Evolutionary conservation across 1,140 invertebrate genomes (phyloP).

Genomic region (Drosophila orosa): DNA sequence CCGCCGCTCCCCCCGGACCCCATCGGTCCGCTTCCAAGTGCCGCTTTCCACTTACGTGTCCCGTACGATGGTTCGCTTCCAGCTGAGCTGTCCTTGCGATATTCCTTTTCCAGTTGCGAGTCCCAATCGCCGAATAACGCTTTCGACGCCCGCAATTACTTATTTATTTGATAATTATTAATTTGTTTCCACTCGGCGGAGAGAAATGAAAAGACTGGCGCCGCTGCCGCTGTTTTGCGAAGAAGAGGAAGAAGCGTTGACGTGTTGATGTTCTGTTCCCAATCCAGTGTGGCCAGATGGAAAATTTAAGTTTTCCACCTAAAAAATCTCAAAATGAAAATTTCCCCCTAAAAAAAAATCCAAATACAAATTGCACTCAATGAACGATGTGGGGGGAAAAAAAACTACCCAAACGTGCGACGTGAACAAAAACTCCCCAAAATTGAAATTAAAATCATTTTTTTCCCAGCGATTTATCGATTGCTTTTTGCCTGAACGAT

Average conservation of each 20-base stretch:
- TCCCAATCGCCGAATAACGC: background rate
- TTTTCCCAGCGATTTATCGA: slow-evolving; percentile 3
- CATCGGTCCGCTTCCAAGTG: background rate
- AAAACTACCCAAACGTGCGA: no score
- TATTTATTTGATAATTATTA: slow-evolving; percentile 20
- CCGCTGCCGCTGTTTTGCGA: slow-evolving; percentile 27
- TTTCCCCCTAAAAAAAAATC: no score
- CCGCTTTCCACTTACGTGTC: slow-evolving; percentile 43
- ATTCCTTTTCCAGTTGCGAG: slow-evolving; percentile 3
- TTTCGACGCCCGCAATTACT: slow-evolving; percentile 1
- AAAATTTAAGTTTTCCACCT: no score
- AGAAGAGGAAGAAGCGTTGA: slow-evolving; percentile 71
- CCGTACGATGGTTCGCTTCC: slow-evolving; percentile 20
- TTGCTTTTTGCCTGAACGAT: background rate
- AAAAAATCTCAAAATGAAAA: no score
- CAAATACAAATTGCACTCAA: no score
- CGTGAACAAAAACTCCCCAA: no score
- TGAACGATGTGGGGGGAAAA: no score
- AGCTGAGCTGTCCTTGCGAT: slow-evolving; percentile 15
- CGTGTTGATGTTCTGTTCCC: slow-evolving; percentile 59
- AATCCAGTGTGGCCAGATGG: no score
- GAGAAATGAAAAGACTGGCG: slow-evolving; percentile 16
- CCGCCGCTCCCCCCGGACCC: background rate
- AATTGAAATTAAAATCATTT: no score
- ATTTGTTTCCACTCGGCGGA: slow-evolving; percentile 14